A percentile compares a stretch with the other conserved stretches of the same genome.
Evolutionary conservation across 2,113 vertebrate genomes (phyloP).

Genomic region (Tricholaema leucomelas): DNA sequence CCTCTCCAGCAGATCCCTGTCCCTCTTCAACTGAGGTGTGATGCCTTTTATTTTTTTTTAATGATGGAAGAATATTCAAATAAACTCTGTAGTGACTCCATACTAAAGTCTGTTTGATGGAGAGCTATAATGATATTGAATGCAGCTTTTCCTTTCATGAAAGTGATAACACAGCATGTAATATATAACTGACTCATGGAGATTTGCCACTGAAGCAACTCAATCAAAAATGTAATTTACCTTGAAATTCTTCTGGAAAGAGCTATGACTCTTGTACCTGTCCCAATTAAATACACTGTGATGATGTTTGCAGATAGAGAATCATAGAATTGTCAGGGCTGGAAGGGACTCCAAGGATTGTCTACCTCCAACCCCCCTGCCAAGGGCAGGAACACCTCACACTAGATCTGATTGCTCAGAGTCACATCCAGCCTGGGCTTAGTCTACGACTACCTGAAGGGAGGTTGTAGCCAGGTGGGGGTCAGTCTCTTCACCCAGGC

Average conservation of each 20-base stretch:
- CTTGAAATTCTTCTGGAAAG: neutral
- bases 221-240: constrained; percentile 25
- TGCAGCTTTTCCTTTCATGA: neutral
- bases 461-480: too few species aligned
- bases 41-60: neutral
- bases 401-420: too few species aligned
- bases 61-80: neutral
- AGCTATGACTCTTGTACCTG: neutral
- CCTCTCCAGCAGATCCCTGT: too few species aligned
- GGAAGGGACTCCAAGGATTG: too few species aligned
- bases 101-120: neutral
- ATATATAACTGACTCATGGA: neutral
- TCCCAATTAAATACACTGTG: neutral
- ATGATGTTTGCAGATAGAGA: neutral
- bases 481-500: too few species aligned
- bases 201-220: constrained; percentile 6
- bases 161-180: neutral
- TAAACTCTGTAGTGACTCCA: neutral
- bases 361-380: too few species aligned
- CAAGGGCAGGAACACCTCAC: too few species aligned
- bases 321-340: too few species aligned
- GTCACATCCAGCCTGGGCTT: too few species aligned
- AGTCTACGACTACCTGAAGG: too few species aligned
- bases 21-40: too few species aligned
- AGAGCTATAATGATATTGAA: neutral